Conservation (phyloP, 2,113 vertebrate genomes). For the Gallinago jamesoni region DNA sequence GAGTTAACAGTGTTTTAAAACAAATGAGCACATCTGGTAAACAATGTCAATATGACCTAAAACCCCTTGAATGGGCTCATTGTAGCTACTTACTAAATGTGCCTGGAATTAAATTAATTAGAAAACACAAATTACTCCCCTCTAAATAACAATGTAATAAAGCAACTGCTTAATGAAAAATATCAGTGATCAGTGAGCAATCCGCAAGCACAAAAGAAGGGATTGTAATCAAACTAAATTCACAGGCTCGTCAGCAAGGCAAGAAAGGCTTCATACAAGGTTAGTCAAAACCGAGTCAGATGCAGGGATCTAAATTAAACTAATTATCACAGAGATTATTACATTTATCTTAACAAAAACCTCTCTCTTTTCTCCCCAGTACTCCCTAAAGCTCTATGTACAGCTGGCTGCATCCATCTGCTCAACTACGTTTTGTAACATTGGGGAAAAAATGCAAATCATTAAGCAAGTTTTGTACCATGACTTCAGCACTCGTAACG, state of each 20-base stretch:
- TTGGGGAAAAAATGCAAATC: constrained; percentile 6
- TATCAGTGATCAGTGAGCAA: constrained; percentile 51
- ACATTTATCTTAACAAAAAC: constrained; percentile 62
- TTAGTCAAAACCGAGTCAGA: constrained; percentile 60
- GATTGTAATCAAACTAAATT: constrained; percentile 43
- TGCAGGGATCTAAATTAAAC: constrained; percentile 74
- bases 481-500: constrained; percentile 12
- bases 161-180: constrained; percentile 61
- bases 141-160: constrained; percentile 60
- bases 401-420: constrained; percentile 82
- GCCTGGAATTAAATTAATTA: constrained; percentile 64
- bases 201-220: constrained; percentile 15
- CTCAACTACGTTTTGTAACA: constrained; percentile 63
- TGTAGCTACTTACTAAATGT: constrained; percentile 50
- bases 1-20: constrained; percentile 50
- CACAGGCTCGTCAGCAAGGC: constrained; percentile 29
- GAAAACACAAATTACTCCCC: constrained; percentile 53
- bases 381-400: constrained; percentile 71
- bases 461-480: constrained; percentile 33
- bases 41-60: constrained; percentile 56
- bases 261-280: constrained; percentile 47
- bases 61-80: constrained; percentile 23
- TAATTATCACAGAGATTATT: constrained; percentile 81
- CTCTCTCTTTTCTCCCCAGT: constrained; percentile 46
- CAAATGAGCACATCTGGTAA: constrained; percentile 40